A percentile compares a stretch with the other conserved stretches of the same genome.
These are phyloP conservation scores for Dione vanillae DNA, from an alignment of 2,888 invertebrate species.

Conservation along the genomic window DNA sequence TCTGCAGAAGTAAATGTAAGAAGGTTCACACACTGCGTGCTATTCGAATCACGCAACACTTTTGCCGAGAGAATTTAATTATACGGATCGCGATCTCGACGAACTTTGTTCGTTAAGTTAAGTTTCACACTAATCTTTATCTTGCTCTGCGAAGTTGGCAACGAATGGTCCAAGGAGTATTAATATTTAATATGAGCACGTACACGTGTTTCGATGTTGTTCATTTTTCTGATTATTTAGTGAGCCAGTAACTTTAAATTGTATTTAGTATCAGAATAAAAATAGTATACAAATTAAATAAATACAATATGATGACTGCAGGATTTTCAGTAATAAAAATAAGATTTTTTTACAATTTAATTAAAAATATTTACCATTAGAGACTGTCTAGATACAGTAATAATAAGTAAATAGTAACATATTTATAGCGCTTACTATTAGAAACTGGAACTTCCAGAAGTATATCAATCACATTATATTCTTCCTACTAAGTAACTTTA, in stretches of 20 bases:
- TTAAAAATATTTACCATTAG: no score
- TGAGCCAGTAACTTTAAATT: no score
- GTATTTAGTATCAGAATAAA: no score
- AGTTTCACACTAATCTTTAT: slow-evolving; percentile 76
- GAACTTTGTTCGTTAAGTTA: slow-evolving; percentile 75
- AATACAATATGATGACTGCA: no score
- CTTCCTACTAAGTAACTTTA: neutral
- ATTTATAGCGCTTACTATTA: neutral
- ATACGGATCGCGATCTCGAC: slow-evolving; percentile 70
- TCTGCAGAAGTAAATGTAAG: slow-evolving; percentile 40
- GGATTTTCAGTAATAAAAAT: no score
- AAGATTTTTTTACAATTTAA: no score
- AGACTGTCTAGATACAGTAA: no score
- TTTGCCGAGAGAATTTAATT: slow-evolving; percentile 76
- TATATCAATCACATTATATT: neutral
- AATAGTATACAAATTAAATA: no score
- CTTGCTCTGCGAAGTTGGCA: slow-evolving; percentile 54
- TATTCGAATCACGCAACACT: slow-evolving; percentile 72
- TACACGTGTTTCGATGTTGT: neutral
- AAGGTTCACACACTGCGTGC: slow-evolving; percentile 34
- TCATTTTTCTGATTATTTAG: neutral
- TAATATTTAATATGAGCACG: neutral
- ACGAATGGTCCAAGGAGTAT: slow-evolving; percentile 45
- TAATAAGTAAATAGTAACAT: no score
- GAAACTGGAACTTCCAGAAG: neutral